Percentiles rank a stretch among this genome's conserved stretches.
Evolutionary conservation across 2,113 vertebrate species (phyloP).

Genomic region (Scomber scombrus): DNA sequence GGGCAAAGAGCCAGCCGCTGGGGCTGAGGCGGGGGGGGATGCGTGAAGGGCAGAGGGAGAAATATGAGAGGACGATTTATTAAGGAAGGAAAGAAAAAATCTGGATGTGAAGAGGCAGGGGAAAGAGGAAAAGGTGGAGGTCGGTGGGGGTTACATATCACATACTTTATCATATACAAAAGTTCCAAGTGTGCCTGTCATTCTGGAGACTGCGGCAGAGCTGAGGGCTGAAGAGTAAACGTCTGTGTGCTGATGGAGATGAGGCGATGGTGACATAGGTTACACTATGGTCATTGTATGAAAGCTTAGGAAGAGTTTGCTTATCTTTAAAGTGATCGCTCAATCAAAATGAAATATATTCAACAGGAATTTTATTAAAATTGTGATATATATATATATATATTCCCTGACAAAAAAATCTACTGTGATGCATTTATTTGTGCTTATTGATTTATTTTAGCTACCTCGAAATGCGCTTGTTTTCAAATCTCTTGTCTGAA

Average conservation of each 20-base stretch:
- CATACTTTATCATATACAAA: slow-evolving; percentile 81
- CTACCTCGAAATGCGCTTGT: slow-evolving; percentile 37
- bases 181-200: slow-evolving; percentile 70
- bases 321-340: slow-evolving; percentile 38
- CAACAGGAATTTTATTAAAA: slow-evolving; percentile 26
- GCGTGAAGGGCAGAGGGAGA: slow-evolving; percentile 37
- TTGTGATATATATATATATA: not conserved
- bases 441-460: slow-evolving; percentile 18
- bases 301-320: slow-evolving; percentile 9
- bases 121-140: slow-evolving; percentile 52
- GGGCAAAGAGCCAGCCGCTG: slow-evolving; percentile 70
- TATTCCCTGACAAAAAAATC: slow-evolving; percentile 23
- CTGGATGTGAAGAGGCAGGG: slow-evolving; percentile 46
- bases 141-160: slow-evolving; percentile 69
- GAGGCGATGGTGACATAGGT: slow-evolving; percentile 68
- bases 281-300: slow-evolving; percentile 66
- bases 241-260: slow-evolving; percentile 72
- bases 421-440: slow-evolving; percentile 33
- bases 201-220: slow-evolving; percentile 47
- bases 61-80: slow-evolving; percentile 71
- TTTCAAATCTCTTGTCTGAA: slow-evolving; percentile 27
- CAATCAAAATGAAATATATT: slow-evolving; percentile 52
- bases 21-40: slow-evolving; percentile 13
- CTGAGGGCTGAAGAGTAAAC: slow-evolving; percentile 66
- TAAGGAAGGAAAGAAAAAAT: slow-evolving; percentile 41